A percentile compares a stretch with the other conserved stretches of the same genome.
Evolutionary conservation across 1,140 invertebrate genomes (phyloP).

Genomic region (Aphaenogaster rudis): DNA sequence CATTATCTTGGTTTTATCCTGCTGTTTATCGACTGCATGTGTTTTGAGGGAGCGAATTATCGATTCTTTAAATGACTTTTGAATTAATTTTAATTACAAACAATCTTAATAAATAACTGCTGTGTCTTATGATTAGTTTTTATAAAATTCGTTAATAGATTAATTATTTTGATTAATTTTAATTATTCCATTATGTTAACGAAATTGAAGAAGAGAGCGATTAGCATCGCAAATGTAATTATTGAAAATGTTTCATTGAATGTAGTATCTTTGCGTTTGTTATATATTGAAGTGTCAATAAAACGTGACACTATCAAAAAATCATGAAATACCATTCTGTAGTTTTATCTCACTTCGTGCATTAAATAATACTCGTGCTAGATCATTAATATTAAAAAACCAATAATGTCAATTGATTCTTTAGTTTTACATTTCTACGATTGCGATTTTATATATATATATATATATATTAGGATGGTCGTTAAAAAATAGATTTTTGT

Average conservation of each 20-base stretch:
- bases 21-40: not conserved
- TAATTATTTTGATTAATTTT: conserved; percentile 18
- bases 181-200: not conserved
- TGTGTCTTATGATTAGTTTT: not conserved
- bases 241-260: conserved; percentile 14
- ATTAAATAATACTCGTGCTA: not conserved
- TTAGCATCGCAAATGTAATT: not conserved
- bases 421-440: not conserved
- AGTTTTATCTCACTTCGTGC: not conserved
- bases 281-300: not conserved
- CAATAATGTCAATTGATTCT: not conserved
- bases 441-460: not conserved
- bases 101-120: not conserved
- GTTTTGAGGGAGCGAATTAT: not conserved
- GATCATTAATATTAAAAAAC: not conserved
- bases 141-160: not conserved
- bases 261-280: not conserved
- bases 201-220: not conserved
- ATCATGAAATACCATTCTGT: not conserved
- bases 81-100: not conserved
- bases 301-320: not conserved
- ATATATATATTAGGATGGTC: too few relatives aligned
- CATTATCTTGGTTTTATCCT: not conserved
- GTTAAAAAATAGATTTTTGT: too few relatives aligned
- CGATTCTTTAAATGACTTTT: not conserved